Percentiles rank a stretch among this genome's conserved stretches.
Conservation (phyloP, 2,797 vertebrate genomes). For the Carcharodon carcharias region DNA sequence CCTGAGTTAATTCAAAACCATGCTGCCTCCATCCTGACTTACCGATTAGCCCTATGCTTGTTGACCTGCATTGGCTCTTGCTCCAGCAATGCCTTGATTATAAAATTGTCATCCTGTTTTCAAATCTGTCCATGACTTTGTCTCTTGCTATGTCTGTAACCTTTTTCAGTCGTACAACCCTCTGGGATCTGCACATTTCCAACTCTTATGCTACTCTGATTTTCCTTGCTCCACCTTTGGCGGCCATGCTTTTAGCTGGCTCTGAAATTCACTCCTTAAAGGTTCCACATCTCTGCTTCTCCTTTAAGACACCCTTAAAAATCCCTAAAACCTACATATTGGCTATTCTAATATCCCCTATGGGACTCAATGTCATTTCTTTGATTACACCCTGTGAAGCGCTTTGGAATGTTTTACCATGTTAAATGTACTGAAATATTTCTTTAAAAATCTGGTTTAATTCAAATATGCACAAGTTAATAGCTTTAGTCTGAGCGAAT, state of each 20-base stretch:
- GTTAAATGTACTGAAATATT: too few species aligned
- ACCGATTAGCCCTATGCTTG: not conserved
- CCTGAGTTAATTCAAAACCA: not conserved
- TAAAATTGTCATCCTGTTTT: not conserved
- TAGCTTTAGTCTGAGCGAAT: not conserved
- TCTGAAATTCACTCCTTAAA: not conserved
- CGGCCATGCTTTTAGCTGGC: not conserved
- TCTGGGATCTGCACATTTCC: not conserved
- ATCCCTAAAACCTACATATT: not conserved
- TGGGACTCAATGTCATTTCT: not conserved
- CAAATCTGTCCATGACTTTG: not conserved
- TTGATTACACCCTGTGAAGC: not conserved
- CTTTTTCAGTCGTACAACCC: not conserved
- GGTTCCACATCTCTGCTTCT: not conserved
- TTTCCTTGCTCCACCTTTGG: not conserved
- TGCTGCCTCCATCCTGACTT: not conserved
- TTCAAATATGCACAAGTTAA: not conserved
- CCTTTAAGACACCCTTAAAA: not conserved
- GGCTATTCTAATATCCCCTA: too few species aligned
- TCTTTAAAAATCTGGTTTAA: too few species aligned
- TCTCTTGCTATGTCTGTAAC: not conserved
- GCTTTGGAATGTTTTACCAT: not conserved
- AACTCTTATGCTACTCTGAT: not conserved
- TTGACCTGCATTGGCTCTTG: not conserved
- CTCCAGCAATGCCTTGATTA: not conserved